Base-by-base conservation (phyloP, 2,888 invertebrate genomes). In the Vanessa cardui region DNA sequence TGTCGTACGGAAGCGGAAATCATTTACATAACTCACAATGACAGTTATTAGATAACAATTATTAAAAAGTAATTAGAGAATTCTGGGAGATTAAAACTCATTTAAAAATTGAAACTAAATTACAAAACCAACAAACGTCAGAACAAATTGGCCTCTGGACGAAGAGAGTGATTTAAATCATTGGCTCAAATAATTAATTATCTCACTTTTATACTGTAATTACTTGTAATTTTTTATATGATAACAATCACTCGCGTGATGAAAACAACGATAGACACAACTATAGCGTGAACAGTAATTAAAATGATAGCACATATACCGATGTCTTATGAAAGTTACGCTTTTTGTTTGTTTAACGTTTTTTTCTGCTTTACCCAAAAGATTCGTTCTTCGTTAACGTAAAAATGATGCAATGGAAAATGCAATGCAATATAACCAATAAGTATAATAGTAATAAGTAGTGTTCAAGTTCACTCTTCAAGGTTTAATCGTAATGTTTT, bases 401-500 rank as follows among this genome's bases (percentile, higher is more conserved):
- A 52, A 26, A n/a, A 26, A 50, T 18, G n/a, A 49, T 21, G 21
- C 9, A 52, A 16, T 16, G 16, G 16, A 26, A 52, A 52, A 26
- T 26, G 31, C 31, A 16, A 16, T 15, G 31, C n/a, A 54, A n/a
- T 7, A n/a, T n/a, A n/a, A n/a, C n/a, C n/a, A n/a, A n/a, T n/a
- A n/a, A n/a, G n/a, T n/a, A n/a, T n/a, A n/a, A n/a, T n/a, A n/a
- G n/a, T n/a, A n/a, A n/a, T n/a, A n/a, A n/a, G 31, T 6, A 52
- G 2, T 54, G 31, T 31, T 15, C 6, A 39, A 54, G 49, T 49
- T 20, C 26, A 16, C 16, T 16, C 16, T 31, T 15, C 52, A 54
- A 54, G 52, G 52, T 54, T 31, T n/a, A 2, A 54, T 56, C n/a
- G 39, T 39, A 26, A 18, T 39, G 18, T 56, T 58, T 62, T 58